Conservation (phyloP, 1,140 invertebrate genomes). For the Drosophila jambulina region DNA sequence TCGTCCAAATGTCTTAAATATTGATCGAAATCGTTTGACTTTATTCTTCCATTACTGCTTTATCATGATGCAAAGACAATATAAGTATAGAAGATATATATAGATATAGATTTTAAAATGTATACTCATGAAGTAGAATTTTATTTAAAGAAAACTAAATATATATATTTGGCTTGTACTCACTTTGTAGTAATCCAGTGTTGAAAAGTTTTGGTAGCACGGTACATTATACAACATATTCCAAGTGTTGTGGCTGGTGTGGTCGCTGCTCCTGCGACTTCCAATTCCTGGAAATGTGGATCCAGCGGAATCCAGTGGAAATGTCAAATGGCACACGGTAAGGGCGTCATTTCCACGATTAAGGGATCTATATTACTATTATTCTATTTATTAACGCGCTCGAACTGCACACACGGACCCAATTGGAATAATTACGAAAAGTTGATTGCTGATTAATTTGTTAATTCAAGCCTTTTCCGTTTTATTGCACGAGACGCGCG, state of each 20-base stretch:
- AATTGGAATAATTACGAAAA: conserved; percentile 1
- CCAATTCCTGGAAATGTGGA: conserved; percentile 9
- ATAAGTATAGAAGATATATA: too few relatives aligned
- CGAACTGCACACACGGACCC: conserved; percentile 15
- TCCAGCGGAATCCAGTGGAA: conserved; percentile 5
- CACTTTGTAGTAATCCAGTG: conserved; percentile 85
- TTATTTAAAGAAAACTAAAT: not conserved
- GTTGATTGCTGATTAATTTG: conserved; percentile 33
- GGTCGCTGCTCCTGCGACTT: conserved; percentile 19
- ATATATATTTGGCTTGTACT: conserved; percentile 9
- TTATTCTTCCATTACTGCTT: too few relatives aligned
- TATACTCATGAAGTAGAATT: not conserved
- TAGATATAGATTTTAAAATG: too few relatives aligned
- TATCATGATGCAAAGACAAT: too few relatives aligned
- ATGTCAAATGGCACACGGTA: conserved; percentile 11
- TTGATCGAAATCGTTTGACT: too few relatives aligned
- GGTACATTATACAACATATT: conserved; percentile 85
- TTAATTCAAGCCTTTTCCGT: conserved; percentile 25
- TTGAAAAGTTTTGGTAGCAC: conserved; percentile 84
- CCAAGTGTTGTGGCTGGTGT: conserved; percentile 62
- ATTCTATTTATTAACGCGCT: not conserved
- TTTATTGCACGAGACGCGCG: conserved; percentile 58
- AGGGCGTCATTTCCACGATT: conserved; percentile 10
- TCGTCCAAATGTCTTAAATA: too few relatives aligned
- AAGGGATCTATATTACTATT: not conserved